Percentiles rank a stretch among this genome's conserved stretches.
Evolutionary conservation across 1,140 invertebrate species (phyloP).

Genomic region (Drosophila simulans): DNA sequence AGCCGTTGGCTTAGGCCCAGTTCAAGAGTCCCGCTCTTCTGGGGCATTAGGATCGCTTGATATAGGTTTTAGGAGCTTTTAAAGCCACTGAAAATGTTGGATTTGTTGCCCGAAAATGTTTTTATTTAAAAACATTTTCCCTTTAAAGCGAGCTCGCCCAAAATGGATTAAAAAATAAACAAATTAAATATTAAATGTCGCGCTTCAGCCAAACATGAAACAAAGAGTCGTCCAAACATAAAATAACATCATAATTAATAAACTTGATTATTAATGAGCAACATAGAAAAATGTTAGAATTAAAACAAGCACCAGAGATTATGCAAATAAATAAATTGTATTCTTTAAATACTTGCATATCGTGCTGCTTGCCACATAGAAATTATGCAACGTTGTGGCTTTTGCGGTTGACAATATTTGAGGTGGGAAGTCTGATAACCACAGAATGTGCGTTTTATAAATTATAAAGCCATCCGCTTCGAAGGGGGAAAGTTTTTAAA

Average conservation of each 20-base stretch:
- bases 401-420: slow-evolving; percentile 37
- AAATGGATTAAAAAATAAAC: too few species aligned
- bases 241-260: neutral
- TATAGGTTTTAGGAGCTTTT: neutral
- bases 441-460: slow-evolving; percentile 18
- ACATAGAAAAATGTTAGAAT: neutral
- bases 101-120: too few species aligned
- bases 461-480: slow-evolving; percentile 21
- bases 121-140: too few species aligned
- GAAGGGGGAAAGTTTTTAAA: slow-evolving; percentile 26
- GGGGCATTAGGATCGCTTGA: slow-evolving; percentile 21
- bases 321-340: slow-evolving; percentile 24
- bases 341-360: slow-evolving; percentile 19
- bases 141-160: too few species aligned
- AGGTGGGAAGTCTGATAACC: slow-evolving; percentile 28
- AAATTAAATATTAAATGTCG: too few species aligned
- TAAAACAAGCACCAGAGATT: neutral
- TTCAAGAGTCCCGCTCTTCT: slow-evolving; percentile 23
- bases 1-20: slow-evolving; percentile 7
- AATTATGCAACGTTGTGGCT: slow-evolving; percentile 34
- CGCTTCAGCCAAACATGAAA: neutral
- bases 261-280: neutral
- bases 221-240: neutral
- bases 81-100: too few species aligned
- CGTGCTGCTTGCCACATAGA: slow-evolving; percentile 13